A percentile compares a stretch with the other conserved stretches of the same genome.
Conservation (phyloP, 2,888 invertebrate species). For the Ditylenchus weischeri region DNA sequence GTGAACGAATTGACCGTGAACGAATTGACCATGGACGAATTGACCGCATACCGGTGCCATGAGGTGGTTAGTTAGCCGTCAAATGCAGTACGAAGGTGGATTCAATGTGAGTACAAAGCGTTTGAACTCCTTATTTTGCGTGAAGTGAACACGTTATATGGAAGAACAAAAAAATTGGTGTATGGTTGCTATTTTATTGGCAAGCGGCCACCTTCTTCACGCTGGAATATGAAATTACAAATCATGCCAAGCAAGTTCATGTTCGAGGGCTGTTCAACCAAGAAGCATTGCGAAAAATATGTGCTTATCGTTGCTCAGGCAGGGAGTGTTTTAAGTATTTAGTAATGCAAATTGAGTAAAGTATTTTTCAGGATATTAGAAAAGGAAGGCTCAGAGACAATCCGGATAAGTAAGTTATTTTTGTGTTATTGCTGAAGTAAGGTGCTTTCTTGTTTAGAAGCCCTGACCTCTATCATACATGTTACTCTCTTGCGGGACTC, state of each 20-base stretch:
- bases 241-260: conserved; percentile 28
- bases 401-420: conserved; percentile 74
- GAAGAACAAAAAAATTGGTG: conserved; percentile 93
- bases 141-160: conserved; percentile 63
- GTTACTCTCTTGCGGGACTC: conserved; percentile 89
- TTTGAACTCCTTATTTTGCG: no score
- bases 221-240: conserved; percentile 71
- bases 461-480: conserved; percentile 91
- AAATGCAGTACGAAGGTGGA: conserved; percentile 91
- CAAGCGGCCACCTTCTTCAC: conserved; percentile 88
- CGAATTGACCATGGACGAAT: no score
- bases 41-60: no score
- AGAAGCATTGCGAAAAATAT: conserved; percentile 78
- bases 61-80: conserved; percentile 83
- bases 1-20: no score
- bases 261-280: conserved; percentile 37
- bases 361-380: no score
- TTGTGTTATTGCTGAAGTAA: neutral
- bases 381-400: conserved; percentile 88
- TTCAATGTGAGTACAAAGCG: conserved; percentile 72
- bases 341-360: no score
- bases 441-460: conserved; percentile 65
- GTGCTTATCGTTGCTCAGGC: conserved; percentile 83
- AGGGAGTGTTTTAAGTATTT: neutral
- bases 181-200: conserved; percentile 99